These are phyloP conservation scores for Desoria tigrina DNA, from an alignment of 2,888 invertebrate genomes.

Conservation along the genomic window DNA sequence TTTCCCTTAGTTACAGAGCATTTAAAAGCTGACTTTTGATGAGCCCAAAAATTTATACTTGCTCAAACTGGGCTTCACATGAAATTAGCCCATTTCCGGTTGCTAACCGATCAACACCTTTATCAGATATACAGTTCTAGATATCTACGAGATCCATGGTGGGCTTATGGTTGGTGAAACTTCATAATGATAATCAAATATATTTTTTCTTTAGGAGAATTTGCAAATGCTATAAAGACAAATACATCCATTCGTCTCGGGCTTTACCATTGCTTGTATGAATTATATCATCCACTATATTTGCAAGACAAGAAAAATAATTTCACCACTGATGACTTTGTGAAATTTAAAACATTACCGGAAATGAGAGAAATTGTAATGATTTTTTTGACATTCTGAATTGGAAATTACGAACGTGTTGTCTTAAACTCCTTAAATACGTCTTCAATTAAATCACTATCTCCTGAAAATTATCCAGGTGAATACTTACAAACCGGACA, in stretches of 20 bases:
- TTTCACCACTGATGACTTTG: conserved; percentile 49
- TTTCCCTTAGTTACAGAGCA: too few relatives aligned
- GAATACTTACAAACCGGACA: conserved; percentile 56
- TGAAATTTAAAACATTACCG: conserved; percentile 20
- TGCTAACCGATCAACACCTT: too few relatives aligned
- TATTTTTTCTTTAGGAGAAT: conserved; percentile 58
- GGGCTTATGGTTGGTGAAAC: conserved; percentile 55
- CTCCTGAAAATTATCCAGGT: too few relatives aligned
- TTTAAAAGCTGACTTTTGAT: too few relatives aligned
- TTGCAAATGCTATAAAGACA: conserved; percentile 54
- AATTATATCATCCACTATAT: conserved; percentile 59
- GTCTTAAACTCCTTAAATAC: too few relatives aligned
- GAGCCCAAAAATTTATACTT: too few relatives aligned
- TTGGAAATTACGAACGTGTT: too few relatives aligned
- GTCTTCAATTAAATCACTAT: too few relatives aligned
- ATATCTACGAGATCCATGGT: conserved; percentile 56
- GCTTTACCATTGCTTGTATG: conserved; percentile 57
- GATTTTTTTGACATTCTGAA: too few relatives aligned
- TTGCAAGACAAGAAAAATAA: conserved; percentile 56
- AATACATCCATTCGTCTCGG: conserved; percentile 55
- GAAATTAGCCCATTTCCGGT: too few relatives aligned
- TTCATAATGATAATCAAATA: not conserved
- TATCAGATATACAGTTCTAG: too few relatives aligned
- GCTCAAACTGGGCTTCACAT: too few relatives aligned
- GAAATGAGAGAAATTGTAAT: conserved; percentile 33